Base-by-base conservation (phyloP, 2,888 invertebrate species). In the Acanthacorydalis orientalis region DNA sequence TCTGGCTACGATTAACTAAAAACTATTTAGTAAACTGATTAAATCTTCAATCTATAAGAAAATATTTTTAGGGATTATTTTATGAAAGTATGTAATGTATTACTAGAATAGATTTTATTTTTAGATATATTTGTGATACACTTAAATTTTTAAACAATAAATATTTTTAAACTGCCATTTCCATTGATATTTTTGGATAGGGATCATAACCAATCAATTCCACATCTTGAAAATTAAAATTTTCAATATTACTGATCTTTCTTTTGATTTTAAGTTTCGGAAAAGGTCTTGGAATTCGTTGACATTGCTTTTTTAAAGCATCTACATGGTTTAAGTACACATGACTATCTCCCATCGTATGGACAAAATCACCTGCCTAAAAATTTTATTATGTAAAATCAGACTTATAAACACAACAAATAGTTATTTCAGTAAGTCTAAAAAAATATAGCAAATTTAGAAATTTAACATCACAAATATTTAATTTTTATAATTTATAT, bases 311-410 rank as follows among this genome's bases (percentile, higher is more conserved):
- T 58, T 81, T 73, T 1, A 97, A 65, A 1, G 90, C 82, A 47
- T 85, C 82, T 23, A 90, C 68, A 61, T 98, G 97, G 62, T 91
- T 95, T 9, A 77, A 64, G 61, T 97, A 98, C 1, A 98, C 80
- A 68, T 97, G 97, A 38, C 91, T 84, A 67, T 98, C 97, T 10
- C 97, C 97, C 54, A 93, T 73, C 1, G 90, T 87, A 64, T 96
- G 95, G 2, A 97, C 72, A 61, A 98, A 92, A 53, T 96, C 95
- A 34, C 89, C 92, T 44, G 92, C 79, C 83, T 87, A 64, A 41
- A 67, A 67, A 48, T n/a, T n/a, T n/a, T n/a, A n/a, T n/a, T 54
- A 54, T 56, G 48, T 52, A 51, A 48, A 49, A 52, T 35, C 35
- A 34, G 8, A 9, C 34, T 8, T 11, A 9, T 9, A 9, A 34